Evolutionary conservation across 2,888 invertebrate genomes (phyloP), one percentile per base, ranked within the genome.

Genomic region (Eristalis intricaria): DNA sequence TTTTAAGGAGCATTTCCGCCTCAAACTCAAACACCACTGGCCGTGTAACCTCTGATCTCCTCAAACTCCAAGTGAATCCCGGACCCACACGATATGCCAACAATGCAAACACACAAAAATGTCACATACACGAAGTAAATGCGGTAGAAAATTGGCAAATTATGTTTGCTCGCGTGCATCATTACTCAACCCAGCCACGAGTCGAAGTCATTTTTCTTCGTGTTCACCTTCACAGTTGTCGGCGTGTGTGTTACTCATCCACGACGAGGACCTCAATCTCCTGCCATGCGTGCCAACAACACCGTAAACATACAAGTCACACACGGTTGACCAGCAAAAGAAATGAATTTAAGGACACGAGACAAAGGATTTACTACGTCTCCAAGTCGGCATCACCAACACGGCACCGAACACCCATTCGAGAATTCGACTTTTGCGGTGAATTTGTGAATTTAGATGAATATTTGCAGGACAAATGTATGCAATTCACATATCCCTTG

Each of bases 71-170:
- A 29, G 26, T 32, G 15, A 50, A 13, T 22, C 7, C 22, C n/a
- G 5, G 7, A 11, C 26, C 22, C 29, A 50, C 15, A 50, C 19
- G 50, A 7, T 7, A 32, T 8, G 2, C 50, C 50, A 50, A 15
- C n/a, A 50, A 23, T 68, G 61, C 70, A 71, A 80, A 71, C 76
- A 50, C 2, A 1, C 15, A 68, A 22, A 81, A 74, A 77, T 66
- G 78, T 86, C 86, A 86, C 86, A 86, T 79, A 78, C 86, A 79
- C 66, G 40, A 68, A 75, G 43, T 83, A 83, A 87, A 87, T 87
- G 83, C 73, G 83, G 79, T 83, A 84, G 87, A 87, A 87, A 87
- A 87, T 87, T 87, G 84, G 79, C 84, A 87, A 87, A 87, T 87
- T 87, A 76, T 84, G 76, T 87, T 87, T 64, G 63, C 73, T 69